Percentiles rank a stretch among this genome's conserved stretches.
These are phyloP conservation scores for Penaeus vannamei DNA, from an alignment of 1,140 invertebrate species.

Conservation along the genomic window DNA sequence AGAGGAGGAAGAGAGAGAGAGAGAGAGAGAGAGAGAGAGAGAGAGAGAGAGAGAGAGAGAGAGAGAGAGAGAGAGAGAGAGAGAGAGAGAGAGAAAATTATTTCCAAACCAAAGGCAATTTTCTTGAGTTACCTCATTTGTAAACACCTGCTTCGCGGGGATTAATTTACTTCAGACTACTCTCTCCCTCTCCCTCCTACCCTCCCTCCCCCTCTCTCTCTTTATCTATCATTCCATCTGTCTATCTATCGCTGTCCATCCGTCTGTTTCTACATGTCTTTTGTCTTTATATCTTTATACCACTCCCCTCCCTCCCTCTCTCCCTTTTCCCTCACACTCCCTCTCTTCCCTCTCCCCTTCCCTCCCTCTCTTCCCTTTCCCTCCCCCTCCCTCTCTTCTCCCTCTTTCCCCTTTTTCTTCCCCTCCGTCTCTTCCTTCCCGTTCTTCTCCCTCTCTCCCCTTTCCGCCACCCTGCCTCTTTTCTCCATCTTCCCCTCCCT, in stretches of 20 bases:
- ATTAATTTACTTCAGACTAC: too few species aligned
- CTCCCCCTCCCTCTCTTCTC: neutral
- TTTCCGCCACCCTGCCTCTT: neutral
- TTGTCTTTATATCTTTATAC: too few species aligned
- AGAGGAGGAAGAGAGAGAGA: neutral
- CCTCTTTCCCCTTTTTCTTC: neutral
- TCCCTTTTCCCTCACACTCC: neutral
- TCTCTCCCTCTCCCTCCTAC: too few species aligned
- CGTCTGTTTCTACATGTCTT: too few species aligned
- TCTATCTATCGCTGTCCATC: neutral
- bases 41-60: neutral
- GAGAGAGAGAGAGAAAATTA: conserved; percentile 27
- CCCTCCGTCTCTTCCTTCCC: neutral
- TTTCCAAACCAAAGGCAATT: too few species aligned
- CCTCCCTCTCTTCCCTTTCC: neutral
- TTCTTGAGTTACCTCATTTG: too few species aligned
- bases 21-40: conserved; percentile 20
- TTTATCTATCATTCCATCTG: neutral
- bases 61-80: neutral
- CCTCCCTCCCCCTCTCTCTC: neutral
- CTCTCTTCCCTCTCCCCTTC: too few species aligned
- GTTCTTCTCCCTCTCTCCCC: too few species aligned
- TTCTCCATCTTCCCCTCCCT: neutral
- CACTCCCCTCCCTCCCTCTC: neutral
- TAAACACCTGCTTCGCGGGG: too few species aligned